Base-by-base conservation (phyloP, 2,797 vertebrate species). In the Manis crassicaudata region DNA sequence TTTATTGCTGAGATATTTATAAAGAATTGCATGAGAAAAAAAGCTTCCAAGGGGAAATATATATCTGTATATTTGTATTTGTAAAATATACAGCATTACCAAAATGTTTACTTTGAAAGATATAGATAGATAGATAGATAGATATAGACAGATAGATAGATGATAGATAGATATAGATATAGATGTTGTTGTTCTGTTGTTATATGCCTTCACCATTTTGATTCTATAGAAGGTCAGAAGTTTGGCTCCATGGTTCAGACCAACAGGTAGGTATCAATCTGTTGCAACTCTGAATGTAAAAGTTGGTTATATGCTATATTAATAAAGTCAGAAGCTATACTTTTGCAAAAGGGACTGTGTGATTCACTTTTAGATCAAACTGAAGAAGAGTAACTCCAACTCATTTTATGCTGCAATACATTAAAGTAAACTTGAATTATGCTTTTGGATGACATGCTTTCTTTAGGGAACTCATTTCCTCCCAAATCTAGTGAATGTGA, bases 71-170 rank as follows among this genome's bases (percentile, higher is more conserved):
- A 89, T 76, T 4, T 75, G 8, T n/a, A 95, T 97, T 98, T 86
- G 91, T 97, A 86, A 97, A 65, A 13, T 79, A 20, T 93, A 65
- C 79, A 62, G 32, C 8, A 46, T 72, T 75, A 79, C 79, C 97
- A 75, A 11, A 73, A 46, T 81, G 6, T 95, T 93, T 80, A 43
- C n/a, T 50, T 82, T 80, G 13, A 81, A 35, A 23, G 25, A 89
- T 37, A 46, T 67, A 1, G 35, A 35, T 35, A 35, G 35, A 35
- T 40, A 40, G 37, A 40, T 3, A 40, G 37, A 40, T 40, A 40
- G 37, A 40, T 40, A 40, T n/a, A n/a, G 37, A 40, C 5, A 40
- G 37, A 40, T 40, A 40, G 37, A 40, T 40, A 40, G 37, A 40
- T 40, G 37, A 40, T 40, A 40, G 37, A 40, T 40, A 40, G 37